phyloP scores from a whole-genome alignment of 2,797 vertebrate species.

The Neostethus bicornis region DNA sequence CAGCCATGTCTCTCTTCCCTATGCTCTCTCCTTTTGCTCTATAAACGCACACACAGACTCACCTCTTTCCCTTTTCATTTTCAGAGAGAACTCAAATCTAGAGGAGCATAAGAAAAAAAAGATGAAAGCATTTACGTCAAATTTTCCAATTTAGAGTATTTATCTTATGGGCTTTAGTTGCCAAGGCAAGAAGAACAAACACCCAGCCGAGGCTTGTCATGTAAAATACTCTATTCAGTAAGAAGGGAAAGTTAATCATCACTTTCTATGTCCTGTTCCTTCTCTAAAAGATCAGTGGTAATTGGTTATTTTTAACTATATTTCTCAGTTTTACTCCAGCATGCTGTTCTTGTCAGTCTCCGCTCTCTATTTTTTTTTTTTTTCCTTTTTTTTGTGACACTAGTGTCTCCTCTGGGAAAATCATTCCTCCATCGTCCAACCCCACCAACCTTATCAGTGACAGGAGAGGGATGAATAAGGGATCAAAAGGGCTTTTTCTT shows the following conservation, averaged over 20 bases:
- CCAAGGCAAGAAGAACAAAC: slow-evolving; percentile 24
- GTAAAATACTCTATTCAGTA: slow-evolving; percentile 7
- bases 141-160: slow-evolving; percentile 42
- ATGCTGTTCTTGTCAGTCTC: slow-evolving; percentile 9
- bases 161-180: slow-evolving; percentile 32
- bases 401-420: slow-evolving; percentile 58
- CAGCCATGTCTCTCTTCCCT: slow-evolving; percentile 47
- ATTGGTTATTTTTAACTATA: slow-evolving; percentile 39
- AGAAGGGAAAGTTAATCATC: slow-evolving; percentile 24
- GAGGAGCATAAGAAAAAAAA: neutral
- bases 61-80: slow-evolving; percentile 45
- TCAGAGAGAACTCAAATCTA: slow-evolving; percentile 33
- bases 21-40: slow-evolving; percentile 8
- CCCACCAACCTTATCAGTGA: slow-evolving; percentile 67
- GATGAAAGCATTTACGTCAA: slow-evolving; percentile 32
- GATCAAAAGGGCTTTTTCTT: slow-evolving; percentile 74
- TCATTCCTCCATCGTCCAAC: slow-evolving; percentile 58
- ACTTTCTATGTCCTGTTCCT: slow-evolving; percentile 20
- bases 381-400: slow-evolving; percentile 45
- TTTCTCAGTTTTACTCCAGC: slow-evolving; percentile 30
- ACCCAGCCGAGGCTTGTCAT: slow-evolving; percentile 17
- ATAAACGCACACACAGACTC: slow-evolving; percentile 10
- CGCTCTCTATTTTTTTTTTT: slow-evolving; percentile 22
- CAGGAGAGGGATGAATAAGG: slow-evolving; percentile 73
- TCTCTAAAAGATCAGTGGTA: slow-evolving; percentile 36